Evolutionary conservation across 2,888 invertebrate genomes (phyloP), one percentile per base, ranked within the genome.

Genomic region (Hydrotaea diabolus): DNA sequence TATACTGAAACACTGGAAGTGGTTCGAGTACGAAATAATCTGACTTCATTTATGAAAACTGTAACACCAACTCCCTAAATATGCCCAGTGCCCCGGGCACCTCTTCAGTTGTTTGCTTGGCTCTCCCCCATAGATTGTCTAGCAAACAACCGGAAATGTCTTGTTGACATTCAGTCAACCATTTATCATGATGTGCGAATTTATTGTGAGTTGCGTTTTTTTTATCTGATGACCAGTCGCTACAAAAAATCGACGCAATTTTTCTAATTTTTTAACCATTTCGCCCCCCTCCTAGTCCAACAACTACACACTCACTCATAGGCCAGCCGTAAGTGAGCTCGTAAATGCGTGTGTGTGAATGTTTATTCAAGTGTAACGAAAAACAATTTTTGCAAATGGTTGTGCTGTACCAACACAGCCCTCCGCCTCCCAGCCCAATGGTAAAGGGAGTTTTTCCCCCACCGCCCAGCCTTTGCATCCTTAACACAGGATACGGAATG

Each of bases 291-390:
- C 76, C 80, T 2, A n/a, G 49, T 2, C 8, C 7, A 43, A 43
- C 39, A 39, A 49, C 49, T 49, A n/a, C n/a, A n/a, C n/a, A n/a
- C n/a, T n/a, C n/a, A n/a, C n/a, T n/a, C n/a, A n/a, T n/a, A n/a
- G n/a, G n/a, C n/a, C n/a, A n/a, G n/a, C n/a, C n/a, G n/a, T n/a
- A n/a, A n/a, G n/a, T n/a, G n/a, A n/a, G n/a, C n/a, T 75, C 78
- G 66, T 62, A 13, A 66, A 43, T 62, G 31, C 7, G 31, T 31
- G 31, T 31, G 31, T 31, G 31, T 31, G 31, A 4, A 4, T 91
- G 91, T 91, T 90, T 90, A 90, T 88, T 90, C 91, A 90, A 91
- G 88, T 91, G 91, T 90, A 89, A 88, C 89, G 90, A 88, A 90
- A 90, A 90, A 90, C 90, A 90, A 90, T 90, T 90, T 90, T 86